phyloP scores from a whole-genome alignment of 2,888 invertebrate genomes.

The Notodonta dromedarius region DNA sequence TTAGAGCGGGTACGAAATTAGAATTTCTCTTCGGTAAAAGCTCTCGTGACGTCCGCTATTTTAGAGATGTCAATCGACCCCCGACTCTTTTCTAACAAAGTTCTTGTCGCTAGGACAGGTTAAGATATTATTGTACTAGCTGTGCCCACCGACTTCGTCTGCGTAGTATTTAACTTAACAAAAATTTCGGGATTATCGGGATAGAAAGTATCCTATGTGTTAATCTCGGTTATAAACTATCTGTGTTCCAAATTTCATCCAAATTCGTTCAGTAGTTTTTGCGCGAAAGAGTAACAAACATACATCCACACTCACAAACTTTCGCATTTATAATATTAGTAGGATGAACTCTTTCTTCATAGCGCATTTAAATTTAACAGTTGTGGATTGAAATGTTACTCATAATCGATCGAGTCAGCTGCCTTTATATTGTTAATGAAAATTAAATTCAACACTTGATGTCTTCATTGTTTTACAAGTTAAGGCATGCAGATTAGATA shows the following conservation, averaged over 20 bases:
- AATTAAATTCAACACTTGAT: conserved; percentile 19
- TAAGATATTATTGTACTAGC: conserved; percentile 48
- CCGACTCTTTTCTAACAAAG: conserved; percentile 55
- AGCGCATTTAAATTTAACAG: conserved; percentile 21
- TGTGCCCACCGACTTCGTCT: no score
- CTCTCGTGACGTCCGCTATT: conserved; percentile 63
- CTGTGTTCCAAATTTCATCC: no score
- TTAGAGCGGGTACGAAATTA: conserved; percentile 60
- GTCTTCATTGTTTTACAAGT: conserved; percentile 16
- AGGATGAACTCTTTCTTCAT: conserved; percentile 40
- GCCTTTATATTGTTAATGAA: background rate
- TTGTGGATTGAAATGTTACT: conserved; percentile 11
- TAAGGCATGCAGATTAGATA: conserved; percentile 17
- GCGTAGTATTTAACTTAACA: no score
- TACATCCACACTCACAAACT: no score
- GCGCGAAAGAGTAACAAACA: no score
- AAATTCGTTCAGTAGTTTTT: no score
- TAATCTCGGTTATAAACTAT: no score
- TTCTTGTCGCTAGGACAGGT: conserved; percentile 45
- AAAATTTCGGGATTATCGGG: no score
- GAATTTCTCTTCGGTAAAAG: conserved; percentile 58
- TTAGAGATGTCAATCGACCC: conserved; percentile 66
- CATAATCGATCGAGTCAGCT: background rate
- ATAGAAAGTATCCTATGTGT: no score
- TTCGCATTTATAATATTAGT: no score